phyloP scores from a whole-genome alignment of 2,797 vertebrate genomes.

The Mus minutoides region DNA sequence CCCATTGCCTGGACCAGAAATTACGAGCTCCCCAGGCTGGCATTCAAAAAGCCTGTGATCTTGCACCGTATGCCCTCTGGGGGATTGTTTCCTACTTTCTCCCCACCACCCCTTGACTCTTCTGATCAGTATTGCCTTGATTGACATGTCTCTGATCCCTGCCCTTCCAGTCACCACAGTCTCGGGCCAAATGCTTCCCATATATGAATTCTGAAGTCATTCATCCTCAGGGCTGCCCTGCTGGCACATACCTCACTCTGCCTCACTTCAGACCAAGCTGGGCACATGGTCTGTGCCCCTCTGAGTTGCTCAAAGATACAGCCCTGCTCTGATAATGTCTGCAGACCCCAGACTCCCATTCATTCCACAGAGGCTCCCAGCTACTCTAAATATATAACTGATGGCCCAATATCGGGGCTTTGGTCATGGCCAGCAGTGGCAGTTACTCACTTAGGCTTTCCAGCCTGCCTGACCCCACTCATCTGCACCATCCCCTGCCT shows the following conservation, averaged over 20 bases:
- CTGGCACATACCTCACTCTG: not conserved
- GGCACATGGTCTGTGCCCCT: not conserved
- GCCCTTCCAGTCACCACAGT: not conserved
- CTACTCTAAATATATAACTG: not conserved
- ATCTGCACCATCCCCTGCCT: not conserved
- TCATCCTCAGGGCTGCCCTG: not conserved
- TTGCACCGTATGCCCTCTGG: not conserved
- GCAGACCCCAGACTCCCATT: not conserved
- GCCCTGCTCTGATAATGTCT: not conserved
- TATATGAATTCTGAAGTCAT: not conserved
- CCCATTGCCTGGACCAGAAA: not conserved
- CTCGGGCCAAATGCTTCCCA: not conserved
- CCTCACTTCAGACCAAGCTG: not conserved
- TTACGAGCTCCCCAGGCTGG: not conserved
- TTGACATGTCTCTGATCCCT: not conserved
- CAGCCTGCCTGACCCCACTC: not conserved
- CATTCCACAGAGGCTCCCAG: not conserved
- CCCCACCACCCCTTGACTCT: not conserved
- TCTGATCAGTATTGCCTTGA: not conserved
- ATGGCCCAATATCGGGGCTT: not conserved
- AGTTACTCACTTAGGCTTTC: not conserved
- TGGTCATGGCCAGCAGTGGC: too few relatives aligned
- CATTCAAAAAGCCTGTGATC: too few relatives aligned
- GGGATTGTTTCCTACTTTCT: not conserved
- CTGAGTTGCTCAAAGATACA: not conserved